These are phyloP conservation scores for Lasius fuliginosus DNA, from an alignment of 2,888 invertebrate species.

Conservation along the genomic window DNA sequence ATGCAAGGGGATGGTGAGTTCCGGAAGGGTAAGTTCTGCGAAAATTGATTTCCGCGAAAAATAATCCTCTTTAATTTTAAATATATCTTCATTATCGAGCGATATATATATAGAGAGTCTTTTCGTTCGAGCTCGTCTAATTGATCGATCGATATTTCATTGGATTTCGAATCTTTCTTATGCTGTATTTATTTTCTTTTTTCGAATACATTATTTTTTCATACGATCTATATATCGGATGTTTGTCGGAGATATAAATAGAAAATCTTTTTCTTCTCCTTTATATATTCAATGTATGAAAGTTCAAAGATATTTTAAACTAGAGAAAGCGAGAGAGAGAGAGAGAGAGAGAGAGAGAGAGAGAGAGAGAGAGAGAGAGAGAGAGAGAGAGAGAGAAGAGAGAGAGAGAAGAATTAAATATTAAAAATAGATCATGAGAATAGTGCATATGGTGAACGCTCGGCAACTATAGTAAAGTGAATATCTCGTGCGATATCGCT, in stretches of 20 bases:
- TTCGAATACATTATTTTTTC: neutral
- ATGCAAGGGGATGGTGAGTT: neutral
- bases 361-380: too few species aligned
- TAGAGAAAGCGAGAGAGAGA: neutral
- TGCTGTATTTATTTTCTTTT: neutral
- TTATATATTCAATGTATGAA: neutral
- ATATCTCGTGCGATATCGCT: neutral
- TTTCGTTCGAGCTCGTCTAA: neutral
- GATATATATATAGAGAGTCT: neutral
- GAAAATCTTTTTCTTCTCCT: slow-evolving; percentile 10
- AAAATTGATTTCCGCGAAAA: slow-evolving; percentile 24
- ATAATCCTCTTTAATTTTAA: slow-evolving; percentile 26
- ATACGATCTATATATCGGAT: neutral
- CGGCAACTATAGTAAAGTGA: slow-evolving; percentile 17
- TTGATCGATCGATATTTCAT: slow-evolving; percentile 4
- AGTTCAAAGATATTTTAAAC: slow-evolving; percentile 8
- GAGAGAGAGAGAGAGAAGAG: neutral
- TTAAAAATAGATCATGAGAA: slow-evolving; percentile 29
- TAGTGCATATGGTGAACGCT: neutral
- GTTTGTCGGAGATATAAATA: neutral
- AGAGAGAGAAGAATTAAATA: slow-evolving; percentile 20
- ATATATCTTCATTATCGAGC: slow-evolving; percentile 7
- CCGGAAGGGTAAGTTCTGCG: neutral
- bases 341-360: too few species aligned
- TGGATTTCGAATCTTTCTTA: neutral